A percentile compares a stretch with the other conserved stretches of the same genome.
These are phyloP conservation scores for Leptinotarsa rubiginosa DNA, from an alignment of 2,888 invertebrate species.

Conservation along the genomic window DNA sequence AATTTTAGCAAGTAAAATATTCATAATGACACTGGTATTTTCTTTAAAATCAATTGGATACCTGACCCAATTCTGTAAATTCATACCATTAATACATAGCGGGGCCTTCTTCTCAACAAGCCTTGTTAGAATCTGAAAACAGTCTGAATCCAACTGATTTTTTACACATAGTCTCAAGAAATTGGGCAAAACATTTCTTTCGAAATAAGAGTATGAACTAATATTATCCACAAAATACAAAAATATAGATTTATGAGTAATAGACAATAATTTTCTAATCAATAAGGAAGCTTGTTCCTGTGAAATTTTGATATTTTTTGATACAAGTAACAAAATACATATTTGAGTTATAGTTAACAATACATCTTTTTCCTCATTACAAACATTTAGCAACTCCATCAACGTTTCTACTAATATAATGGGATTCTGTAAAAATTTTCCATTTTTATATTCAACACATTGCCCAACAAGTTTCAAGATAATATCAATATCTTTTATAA, in stretches of 20 bases:
- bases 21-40: slow-evolving; percentile 64
- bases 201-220: slow-evolving; percentile 76
- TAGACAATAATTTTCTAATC: slow-evolving; percentile 72
- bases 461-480: slow-evolving; percentile 73
- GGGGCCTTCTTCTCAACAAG: slow-evolving; percentile 77
- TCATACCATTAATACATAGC: slow-evolving; percentile 71
- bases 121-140: slow-evolving; percentile 74
- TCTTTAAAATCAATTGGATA: slow-evolving; percentile 73
- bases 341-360: slow-evolving; percentile 70
- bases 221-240: slow-evolving; percentile 77
- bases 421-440: slow-evolving; percentile 73
- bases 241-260: slow-evolving; percentile 71
- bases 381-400: slow-evolving; percentile 67
- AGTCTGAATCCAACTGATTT: slow-evolving; percentile 69
- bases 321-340: slow-evolving; percentile 71
- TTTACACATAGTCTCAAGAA: slow-evolving; percentile 73
- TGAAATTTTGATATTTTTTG: slow-evolving; percentile 73
- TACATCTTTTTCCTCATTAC: slow-evolving; percentile 67
- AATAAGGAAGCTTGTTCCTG: slow-evolving; percentile 82
- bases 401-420: slow-evolving; percentile 72
- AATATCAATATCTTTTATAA: slow-evolving; percentile 45
- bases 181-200: slow-evolving; percentile 77
- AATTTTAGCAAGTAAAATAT: slow-evolving; percentile 63
- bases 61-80: slow-evolving; percentile 73
- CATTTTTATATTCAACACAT: slow-evolving; percentile 74